These are phyloP conservation scores for Austrofundulus limnaeus DNA, from an alignment of 2,113 vertebrate species.

Conservation along the genomic window DNA sequence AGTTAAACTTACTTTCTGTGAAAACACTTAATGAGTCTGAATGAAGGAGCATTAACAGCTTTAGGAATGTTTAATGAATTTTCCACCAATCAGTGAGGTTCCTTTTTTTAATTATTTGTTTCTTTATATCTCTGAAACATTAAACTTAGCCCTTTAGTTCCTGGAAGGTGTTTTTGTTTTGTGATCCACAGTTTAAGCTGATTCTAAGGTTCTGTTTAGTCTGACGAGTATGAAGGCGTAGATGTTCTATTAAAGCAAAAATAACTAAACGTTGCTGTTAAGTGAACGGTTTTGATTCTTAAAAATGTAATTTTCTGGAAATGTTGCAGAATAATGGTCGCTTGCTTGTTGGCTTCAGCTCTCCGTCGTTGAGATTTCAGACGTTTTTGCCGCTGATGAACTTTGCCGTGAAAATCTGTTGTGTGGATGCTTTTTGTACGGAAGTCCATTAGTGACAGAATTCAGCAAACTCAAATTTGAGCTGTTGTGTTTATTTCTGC, in stretches of 20 bases:
- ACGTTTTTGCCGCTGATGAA: constrained; percentile 17
- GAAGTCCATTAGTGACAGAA: constrained; percentile 41
- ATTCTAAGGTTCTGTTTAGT: constrained; percentile 91
- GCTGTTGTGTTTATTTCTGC: neutral
- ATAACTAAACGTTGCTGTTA: constrained; percentile 83
- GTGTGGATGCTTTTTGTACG: neutral
- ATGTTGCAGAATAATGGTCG: constrained; percentile 84
- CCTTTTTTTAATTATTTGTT: constrained; percentile 37
- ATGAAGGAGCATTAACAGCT: constrained; percentile 49
- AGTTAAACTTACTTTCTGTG: constrained; percentile 57
- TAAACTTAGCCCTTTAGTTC: constrained; percentile 11
- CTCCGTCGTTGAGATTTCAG: constrained; percentile 56
- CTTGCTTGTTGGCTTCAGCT: constrained; percentile 91
- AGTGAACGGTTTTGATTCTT: constrained; percentile 83
- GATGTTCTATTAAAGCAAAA: constrained; percentile 84
- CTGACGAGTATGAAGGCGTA: constrained; percentile 86
- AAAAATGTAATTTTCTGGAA: constrained; percentile 87
- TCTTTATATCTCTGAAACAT: constrained; percentile 73
- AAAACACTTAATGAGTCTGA: constrained; percentile 30
- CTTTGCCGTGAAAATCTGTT: constrained; percentile 20
- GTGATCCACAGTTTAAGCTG: constrained; percentile 86
- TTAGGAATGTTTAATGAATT: constrained; percentile 58
- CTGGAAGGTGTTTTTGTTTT: constrained; percentile 30
- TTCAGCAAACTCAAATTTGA: neutral
- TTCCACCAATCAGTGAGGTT: constrained; percentile 42